phyloP scores from a whole-genome alignment of 1,140 invertebrate genomes.

The Steinernema feltiae region DNA sequence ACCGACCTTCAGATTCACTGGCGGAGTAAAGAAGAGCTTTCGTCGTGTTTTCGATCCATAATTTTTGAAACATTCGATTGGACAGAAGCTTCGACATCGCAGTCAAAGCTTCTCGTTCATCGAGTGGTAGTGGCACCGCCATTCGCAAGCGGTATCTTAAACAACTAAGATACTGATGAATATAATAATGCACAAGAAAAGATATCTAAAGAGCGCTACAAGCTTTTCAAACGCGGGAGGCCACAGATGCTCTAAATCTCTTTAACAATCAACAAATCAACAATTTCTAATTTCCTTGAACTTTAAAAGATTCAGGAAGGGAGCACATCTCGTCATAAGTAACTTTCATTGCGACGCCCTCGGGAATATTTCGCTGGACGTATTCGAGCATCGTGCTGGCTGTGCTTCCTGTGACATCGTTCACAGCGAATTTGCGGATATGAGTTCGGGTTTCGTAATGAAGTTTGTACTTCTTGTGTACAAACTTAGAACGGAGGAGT shows the following conservation, averaged over 20 bases:
- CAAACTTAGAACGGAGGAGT: slow-evolving; percentile 77
- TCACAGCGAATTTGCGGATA: slow-evolving; percentile 74
- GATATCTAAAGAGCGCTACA: not conserved
- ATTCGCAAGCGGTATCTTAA: not conserved
- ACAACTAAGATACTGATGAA: not conserved
- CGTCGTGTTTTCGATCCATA: slow-evolving; percentile 7
- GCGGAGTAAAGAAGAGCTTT: not conserved
- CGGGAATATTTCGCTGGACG: slow-evolving; percentile 88
- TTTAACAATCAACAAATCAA: not conserved
- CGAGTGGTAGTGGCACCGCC: not conserved
- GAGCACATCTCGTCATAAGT: slow-evolving; percentile 60
- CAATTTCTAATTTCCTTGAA: not conserved
- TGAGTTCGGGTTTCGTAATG: slow-evolving; percentile 94
- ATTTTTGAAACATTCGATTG: not conserved
- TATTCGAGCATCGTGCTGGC: slow-evolving; percentile 92
- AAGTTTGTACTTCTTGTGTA: slow-evolving; percentile 86
- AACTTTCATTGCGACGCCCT: slow-evolving; percentile 89
- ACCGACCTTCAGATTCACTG: not conserved
- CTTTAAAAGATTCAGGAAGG: not conserved
- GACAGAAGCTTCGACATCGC: not conserved
- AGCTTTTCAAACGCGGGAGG: not conserved
- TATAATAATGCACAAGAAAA: no score
- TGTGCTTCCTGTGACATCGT: slow-evolving; percentile 83
- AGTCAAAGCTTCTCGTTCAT: not conserved
- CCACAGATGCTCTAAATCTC: not conserved